A percentile compares a stretch with the other conserved stretches of the same genome.
These are phyloP conservation scores for Asbolus verrucosus DNA, from an alignment of 1,140 invertebrate species.

Conservation along the genomic window DNA sequence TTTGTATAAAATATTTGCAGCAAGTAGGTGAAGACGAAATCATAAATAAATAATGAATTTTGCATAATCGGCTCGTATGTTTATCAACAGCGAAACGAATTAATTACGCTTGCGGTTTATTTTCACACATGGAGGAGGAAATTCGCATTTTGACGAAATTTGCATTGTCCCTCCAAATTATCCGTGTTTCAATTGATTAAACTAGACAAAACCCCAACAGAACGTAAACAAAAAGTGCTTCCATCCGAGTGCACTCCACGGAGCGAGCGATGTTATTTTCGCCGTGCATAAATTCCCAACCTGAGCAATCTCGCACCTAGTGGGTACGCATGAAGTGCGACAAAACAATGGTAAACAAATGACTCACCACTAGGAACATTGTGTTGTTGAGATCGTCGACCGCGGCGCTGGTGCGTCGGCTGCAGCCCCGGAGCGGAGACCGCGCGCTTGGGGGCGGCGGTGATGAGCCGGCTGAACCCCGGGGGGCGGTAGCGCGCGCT, in stretches of 20 bases:
- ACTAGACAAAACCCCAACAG: too few species aligned
- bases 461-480: conserved; percentile 72
- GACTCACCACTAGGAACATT: conserved; percentile 70
- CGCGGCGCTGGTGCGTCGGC: conserved; percentile 68
- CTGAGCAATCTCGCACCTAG: too few species aligned
- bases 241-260: too few species aligned
- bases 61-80: not conserved
- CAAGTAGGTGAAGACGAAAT: conserved; percentile 22
- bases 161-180: too few species aligned
- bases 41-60: conserved; percentile 20
- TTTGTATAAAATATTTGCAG: conserved; percentile 8
- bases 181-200: too few species aligned
- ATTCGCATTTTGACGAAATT: too few species aligned
- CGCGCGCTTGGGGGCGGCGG: conserved; percentile 73
- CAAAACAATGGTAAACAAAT: conserved; percentile 23
- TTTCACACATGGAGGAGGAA: too few species aligned
- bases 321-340: conserved; percentile 1
- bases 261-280: too few species aligned
- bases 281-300: too few species aligned
- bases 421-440: conserved; percentile 80
- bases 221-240: not conserved
- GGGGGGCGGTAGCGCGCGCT: conserved; percentile 88
- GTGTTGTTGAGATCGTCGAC: conserved; percentile 69
- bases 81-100: conserved; percentile 7
- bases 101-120: conserved; percentile 6